Percentiles rank a stretch among this genome's conserved stretches.
These are phyloP conservation scores for Apodemus agrarius DNA, from an alignment of 2,797 vertebrate species.

Conservation along the genomic window DNA sequence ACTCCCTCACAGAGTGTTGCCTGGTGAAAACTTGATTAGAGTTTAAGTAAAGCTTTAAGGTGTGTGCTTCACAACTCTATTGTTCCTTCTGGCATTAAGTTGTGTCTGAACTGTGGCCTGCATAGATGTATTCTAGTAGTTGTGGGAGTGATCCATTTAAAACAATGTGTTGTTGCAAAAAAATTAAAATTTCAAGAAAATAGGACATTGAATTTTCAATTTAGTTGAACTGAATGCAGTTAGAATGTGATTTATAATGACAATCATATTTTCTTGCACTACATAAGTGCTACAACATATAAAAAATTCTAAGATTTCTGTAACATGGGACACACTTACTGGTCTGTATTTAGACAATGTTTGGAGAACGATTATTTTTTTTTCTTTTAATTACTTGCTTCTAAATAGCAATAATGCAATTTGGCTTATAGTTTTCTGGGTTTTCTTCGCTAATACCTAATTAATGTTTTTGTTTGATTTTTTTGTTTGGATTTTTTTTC, in stretches of 20 bases:
- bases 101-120: no score
- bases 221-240: conserved; percentile 10
- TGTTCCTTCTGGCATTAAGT: no score
- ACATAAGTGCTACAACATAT: not conserved
- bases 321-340: not conserved
- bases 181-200: not conserved
- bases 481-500: not conserved
- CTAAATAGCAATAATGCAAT: not conserved
- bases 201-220: not conserved
- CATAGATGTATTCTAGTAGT: no score
- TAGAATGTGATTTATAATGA: not conserved
- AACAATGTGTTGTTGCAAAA: no score
- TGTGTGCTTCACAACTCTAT: no score
- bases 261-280: not conserved
- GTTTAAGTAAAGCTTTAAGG: not conserved
- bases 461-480: not conserved
- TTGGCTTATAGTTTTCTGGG: not conserved
- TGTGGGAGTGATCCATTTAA: no score
- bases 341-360: not conserved
- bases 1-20: not conserved
- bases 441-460: conserved; percentile 17
- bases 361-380: not conserved
- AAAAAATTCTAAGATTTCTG: not conserved
- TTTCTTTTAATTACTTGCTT: conserved; percentile 21
- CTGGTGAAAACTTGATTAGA: not conserved